phyloP scores from a whole-genome alignment of 2,888 invertebrate genomes.

The Drosophila vallismaia region DNA sequence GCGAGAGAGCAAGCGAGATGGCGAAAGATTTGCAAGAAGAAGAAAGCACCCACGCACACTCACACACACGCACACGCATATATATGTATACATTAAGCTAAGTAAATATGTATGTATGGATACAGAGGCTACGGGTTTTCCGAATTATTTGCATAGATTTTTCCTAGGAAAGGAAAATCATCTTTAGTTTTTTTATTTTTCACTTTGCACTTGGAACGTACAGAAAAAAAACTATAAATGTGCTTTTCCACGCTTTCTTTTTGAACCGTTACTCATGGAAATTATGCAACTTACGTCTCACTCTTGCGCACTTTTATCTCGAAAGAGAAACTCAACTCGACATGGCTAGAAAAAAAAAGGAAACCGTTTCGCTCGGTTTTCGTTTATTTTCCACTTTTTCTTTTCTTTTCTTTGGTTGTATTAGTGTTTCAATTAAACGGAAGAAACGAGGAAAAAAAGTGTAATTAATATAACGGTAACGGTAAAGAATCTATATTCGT shows the following conservation, averaged over 20 bases:
- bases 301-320: constrained; percentile 64
- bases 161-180: not conserved
- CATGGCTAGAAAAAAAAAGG: constrained; percentile 37
- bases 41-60: constrained; percentile 39
- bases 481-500: not conserved
- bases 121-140: constrained; percentile 11
- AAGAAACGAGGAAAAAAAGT: not conserved
- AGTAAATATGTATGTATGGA: constrained; percentile 14
- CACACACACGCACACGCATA: constrained; percentile 15
- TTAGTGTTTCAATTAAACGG: not conserved
- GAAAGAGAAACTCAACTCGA: constrained; percentile 7
- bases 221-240: constrained; percentile 13
- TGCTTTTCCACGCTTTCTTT: constrained; percentile 11
- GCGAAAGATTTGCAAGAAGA: constrained; percentile 15
- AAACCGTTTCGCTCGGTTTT: constrained; percentile 18
- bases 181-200: not conserved
- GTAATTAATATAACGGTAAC: not conserved
- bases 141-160: constrained; percentile 1
- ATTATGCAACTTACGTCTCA: constrained; percentile 83
- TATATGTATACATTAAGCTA: constrained; percentile 3
- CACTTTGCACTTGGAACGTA: constrained; percentile 4
- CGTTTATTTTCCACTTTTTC: not conserved
- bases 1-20: constrained; percentile 24
- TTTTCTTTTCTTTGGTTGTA: not conserved
- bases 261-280: constrained; percentile 34